Base-by-base conservation (phyloP, 2,797 vertebrate species). In the Streptopelia turtur region DNA sequence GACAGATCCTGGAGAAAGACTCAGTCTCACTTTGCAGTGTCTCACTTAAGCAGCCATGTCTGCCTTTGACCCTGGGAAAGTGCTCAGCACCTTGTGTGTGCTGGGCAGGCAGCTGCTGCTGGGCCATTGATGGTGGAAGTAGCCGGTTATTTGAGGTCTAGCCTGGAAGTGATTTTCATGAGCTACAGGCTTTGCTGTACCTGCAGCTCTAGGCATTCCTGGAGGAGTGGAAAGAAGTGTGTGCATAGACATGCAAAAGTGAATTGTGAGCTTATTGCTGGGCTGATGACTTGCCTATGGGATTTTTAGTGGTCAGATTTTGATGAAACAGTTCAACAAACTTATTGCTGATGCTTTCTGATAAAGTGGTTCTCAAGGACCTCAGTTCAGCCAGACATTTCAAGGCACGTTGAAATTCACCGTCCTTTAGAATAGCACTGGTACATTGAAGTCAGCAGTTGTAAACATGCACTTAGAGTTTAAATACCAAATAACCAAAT, bases 1-100 rank as follows among this genome's bases (percentile, higher is more conserved):
- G 60, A 30, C 6, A 70, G 22, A 59, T 37, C 11, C 68, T 6
- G 13, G 37, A 55, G 56, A 35, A 59, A 41, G 24, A 41, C 39
- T 71, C 21, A 15, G 35, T 23, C 25, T 78, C 1, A 0, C n/a
- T n/a, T 69, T 41, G 41, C n/a, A 77, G 55, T 39, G 60, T 25
- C 30, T 69, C 30, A 39, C 2, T 6, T 25, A 49, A 50, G 27
- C 27, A 17, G 39, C 9, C 7, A 5, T 0, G 1, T 75, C 24
- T 86, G 21, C 37, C 35, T 0, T 0, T 0, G 8, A 25, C 20
- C 21, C n/a, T n/a, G 57, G 23, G n/a, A 39, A 63, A 39, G 23
- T 35, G 21, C 33, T 80, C 2, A 0, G 71, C 33, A 71, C 21
- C 25, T 4, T 11, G 25, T 16, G 27, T 24, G 22, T 28, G 55